phyloP scores from a whole-genome alignment of 2,113 vertebrate genomes.

The Synodontis membranacea region DNA sequence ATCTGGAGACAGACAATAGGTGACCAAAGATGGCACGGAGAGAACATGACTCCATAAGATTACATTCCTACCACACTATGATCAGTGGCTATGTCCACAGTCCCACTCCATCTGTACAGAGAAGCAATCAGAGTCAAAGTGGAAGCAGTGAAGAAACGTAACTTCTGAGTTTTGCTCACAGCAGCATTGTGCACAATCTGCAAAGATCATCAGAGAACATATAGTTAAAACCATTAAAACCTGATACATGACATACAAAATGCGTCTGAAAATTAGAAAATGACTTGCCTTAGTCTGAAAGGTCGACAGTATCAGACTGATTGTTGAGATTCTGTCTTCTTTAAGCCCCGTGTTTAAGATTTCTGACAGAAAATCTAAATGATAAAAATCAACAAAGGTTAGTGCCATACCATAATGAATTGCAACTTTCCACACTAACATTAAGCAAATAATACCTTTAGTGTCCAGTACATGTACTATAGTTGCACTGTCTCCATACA shows the following conservation, averaged over 20 bases:
- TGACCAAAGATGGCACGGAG: background rate
- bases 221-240: background rate
- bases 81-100: slow-evolving; percentile 13
- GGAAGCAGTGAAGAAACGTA: slow-evolving; percentile 85
- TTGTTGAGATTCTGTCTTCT: slow-evolving; percentile 86
- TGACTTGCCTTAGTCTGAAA: slow-evolving; percentile 80
- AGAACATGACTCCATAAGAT: background rate
- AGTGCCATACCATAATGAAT: background rate
- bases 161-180: slow-evolving; percentile 92
- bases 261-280: background rate
- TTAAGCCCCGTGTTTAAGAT: slow-evolving; percentile 85
- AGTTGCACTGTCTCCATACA: slow-evolving; percentile 81
- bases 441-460: slow-evolving; percentile 78
- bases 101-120: slow-evolving; percentile 86
- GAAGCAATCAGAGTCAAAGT: slow-evolving; percentile 81
- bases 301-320: slow-evolving; percentile 86
- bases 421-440: background rate
- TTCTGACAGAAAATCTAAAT: slow-evolving; percentile 84
- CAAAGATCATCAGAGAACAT: slow-evolving; percentile 31
- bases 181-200: slow-evolving; percentile 87
- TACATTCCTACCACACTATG: slow-evolving; percentile 1
- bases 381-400: slow-evolving; percentile 24
- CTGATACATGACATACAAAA: background rate
- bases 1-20: background rate
- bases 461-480: slow-evolving; percentile 84